Evolutionary conservation across 2,113 vertebrate species (phyloP).

Genomic region (Nerophis ophidion): DNA sequence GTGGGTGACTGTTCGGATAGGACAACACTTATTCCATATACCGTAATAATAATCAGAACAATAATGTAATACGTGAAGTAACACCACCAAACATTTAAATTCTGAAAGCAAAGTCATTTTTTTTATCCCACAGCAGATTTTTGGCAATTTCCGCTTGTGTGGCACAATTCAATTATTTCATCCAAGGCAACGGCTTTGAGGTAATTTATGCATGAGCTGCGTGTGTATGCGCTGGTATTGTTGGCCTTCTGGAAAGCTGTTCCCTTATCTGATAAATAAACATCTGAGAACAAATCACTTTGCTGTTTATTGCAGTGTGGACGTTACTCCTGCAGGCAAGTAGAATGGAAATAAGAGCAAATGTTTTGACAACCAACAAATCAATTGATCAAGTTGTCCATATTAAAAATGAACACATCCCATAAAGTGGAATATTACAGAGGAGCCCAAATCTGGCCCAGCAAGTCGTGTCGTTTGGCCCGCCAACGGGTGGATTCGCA

Average conservation of each 20-base stretch:
- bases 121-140: slow-evolving; percentile 4
- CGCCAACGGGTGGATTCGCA: too few relatives aligned
- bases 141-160: slow-evolving; percentile 7
- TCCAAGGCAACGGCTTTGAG: neutral
- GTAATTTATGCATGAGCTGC: neutral
- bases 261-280: neutral
- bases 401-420: too few relatives aligned
- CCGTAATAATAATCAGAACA: too few relatives aligned
- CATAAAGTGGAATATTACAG: too few relatives aligned
- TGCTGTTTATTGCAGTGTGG: neutral
- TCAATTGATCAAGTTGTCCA: too few relatives aligned
- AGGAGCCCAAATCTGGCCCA: too few relatives aligned
- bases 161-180: slow-evolving; percentile 3
- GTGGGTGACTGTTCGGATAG: too few relatives aligned
- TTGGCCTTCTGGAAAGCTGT: neutral
- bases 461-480: too few relatives aligned
- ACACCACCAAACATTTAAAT: slow-evolving; percentile 28
- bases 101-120: slow-evolving; percentile 28
- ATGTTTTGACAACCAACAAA: too few relatives aligned
- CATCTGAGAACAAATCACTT: neutral
- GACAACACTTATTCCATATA: too few relatives aligned
- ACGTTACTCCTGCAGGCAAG: too few relatives aligned
- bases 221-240: neutral
- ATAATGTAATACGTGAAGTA: slow-evolving; percentile 28
- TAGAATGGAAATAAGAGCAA: too few relatives aligned